phyloP scores from a whole-genome alignment of 2,113 vertebrate genomes.

The Redunca redunca region DNA sequence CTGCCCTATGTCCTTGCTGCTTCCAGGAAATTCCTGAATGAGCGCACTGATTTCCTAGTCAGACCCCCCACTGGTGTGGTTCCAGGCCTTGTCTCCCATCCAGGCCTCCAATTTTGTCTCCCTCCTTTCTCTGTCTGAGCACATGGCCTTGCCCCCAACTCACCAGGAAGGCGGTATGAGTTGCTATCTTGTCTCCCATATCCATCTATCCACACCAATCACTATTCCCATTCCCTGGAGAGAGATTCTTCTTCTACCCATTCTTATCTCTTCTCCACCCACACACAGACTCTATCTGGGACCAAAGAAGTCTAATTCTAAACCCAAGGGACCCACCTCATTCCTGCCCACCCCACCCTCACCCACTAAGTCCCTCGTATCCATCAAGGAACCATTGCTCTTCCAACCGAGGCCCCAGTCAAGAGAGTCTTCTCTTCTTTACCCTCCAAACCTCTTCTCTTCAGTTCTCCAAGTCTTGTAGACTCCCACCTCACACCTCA shows the following conservation, averaged over 20 bases:
- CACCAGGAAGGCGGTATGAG: neutral
- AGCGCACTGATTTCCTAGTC: neutral
- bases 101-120: neutral
- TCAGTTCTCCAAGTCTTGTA: neutral
- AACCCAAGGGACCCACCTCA: neutral
- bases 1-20: neutral
- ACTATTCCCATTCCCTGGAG: neutral
- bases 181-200: neutral
- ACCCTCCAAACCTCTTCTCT: neutral
- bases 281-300: neutral
- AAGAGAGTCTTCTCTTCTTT: neutral
- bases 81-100: neutral
- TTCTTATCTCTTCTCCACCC: neutral
- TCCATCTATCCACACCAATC: neutral
- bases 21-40: neutral
- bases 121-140: neutral
- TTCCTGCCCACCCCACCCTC: neutral
- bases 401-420: neutral
- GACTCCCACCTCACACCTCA: neutral
- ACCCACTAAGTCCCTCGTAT: neutral
- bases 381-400: neutral
- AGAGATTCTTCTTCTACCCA: neutral
- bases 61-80: neutral
- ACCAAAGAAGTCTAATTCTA: neutral
- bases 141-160: neutral